Base-by-base conservation (phyloP, 2,113 vertebrate species). In the Talpa occidentalis region DNA sequence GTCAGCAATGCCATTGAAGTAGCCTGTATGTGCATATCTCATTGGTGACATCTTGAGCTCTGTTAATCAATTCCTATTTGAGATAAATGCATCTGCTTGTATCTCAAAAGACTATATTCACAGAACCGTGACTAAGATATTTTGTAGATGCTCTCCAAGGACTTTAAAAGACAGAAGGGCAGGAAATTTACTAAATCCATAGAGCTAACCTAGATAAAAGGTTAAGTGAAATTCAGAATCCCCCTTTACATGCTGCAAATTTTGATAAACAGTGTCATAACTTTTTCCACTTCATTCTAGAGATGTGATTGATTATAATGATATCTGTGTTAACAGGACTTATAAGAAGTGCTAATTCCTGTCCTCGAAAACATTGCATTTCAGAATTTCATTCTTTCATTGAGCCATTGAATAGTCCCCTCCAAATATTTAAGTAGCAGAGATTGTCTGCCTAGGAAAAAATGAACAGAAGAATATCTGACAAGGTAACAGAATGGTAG, bases 21-120 rank as follows among this genome's bases (percentile, higher is more conserved):
- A 95, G 81, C 35, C 73, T 77, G 82, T 82, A n/a, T 73, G 47
- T 94, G 77, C 81, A 72, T 89, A 93, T 92, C 93, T 96, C 88
- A 83, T 88, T 91, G 84, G 76, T 96, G 97, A 97, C 92, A 95
- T 96, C 94, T 94, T 96, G 93, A 94, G 92, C 92, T 97, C 77
- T 91, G 82, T 86, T 96, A 95, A 96, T 96, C 95, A 96, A 92
- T 97, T 96, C 74, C 73, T 97, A 90, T 95, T 97, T 94, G 88
- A 95, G 67, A 97, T 94, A 97, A 96, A 96, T 91, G 90, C 87
- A 76, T 94, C 88, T 96, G 84, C 88, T 91, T 86, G 64, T 95
- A 95, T 96, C 59, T 96, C 85, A 81, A 79, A 97, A 94, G 94
- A 79, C 77, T 82, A 80, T 73, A 96, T 86, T 88, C 92, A 96